These are phyloP conservation scores for Cisticola juncidis DNA, from an alignment of 2,113 vertebrate genomes.

Conservation along the genomic window DNA sequence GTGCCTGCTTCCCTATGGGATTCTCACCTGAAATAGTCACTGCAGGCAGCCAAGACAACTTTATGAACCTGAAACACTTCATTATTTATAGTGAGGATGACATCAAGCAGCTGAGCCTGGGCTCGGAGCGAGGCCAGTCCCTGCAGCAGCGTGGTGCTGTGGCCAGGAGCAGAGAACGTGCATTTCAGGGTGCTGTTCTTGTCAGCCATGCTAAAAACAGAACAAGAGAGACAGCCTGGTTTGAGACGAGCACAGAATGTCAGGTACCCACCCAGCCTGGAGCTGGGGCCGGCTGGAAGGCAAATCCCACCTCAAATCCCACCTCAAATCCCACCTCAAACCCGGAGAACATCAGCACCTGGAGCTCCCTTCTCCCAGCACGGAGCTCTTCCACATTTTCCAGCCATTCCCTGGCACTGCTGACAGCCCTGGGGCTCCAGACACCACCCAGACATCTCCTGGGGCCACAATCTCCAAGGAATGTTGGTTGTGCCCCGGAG, in stretches of 20 bases:
- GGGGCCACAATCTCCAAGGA: neutral
- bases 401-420: neutral
- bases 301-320: neutral
- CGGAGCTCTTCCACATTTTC: neutral
- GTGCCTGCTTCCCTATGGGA: neutral
- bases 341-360: neutral
- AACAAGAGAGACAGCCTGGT: conserved; percentile 52
- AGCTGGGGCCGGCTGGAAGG: neutral
- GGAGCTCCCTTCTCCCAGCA: neutral
- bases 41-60: conserved; percentile 96
- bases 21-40: conserved; percentile 96
- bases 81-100: conserved; percentile 89
- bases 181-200: conserved; percentile 90
- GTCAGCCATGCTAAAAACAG: conserved; percentile 87
- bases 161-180: conserved; percentile 92
- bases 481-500: neutral
- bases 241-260: neutral
- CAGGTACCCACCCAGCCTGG: neutral
- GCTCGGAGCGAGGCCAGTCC: conserved; percentile 88
- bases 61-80: conserved; percentile 94
- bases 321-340: neutral
- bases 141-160: conserved; percentile 90
- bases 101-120: conserved; percentile 93
- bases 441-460: neutral
- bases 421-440: neutral